Base-by-base conservation (phyloP, 2,888 invertebrate species). In the Dryocosmus kuriphilus region DNA sequence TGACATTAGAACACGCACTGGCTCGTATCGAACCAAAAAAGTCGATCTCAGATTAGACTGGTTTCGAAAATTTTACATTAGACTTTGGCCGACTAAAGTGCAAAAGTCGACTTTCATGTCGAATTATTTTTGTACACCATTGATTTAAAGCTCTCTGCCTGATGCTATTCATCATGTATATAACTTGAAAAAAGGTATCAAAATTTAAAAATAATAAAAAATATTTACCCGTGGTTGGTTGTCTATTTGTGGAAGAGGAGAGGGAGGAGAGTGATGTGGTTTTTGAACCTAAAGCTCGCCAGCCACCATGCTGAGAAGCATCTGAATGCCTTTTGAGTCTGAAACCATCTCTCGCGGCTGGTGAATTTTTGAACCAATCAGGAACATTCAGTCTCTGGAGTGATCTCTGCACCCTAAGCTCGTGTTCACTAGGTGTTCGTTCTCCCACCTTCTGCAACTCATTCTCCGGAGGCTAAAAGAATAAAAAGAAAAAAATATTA, bases 341-440 rank as follows among this genome's bases (percentile, higher is more conserved):
- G 92, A 96, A 97, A 77, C 96, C 96, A 92, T 96, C 95, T 80
- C 95, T 94, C 32, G 96, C 95, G 75, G 96, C 94, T 83, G 95
- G 94, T 73, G 95, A 95, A 90, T 95, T 95, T 91, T 95, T 95
- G 93, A 95, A 98, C 98, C 98, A 98, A 92, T 98, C 98, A 81
- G 98, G 98, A 83, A 98, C 96, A 93, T 98, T 97, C 87, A 98
- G 95, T 90, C 97, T 97, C 92, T 98, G 98, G 89, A 98, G 93
- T 75, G 98, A 98, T 87, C 97, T 95, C 92, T 98, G 97, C 81
- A 98, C 97, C 85, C 98, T 95, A 84, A 98, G 93, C 92, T 98
- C 98, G 93, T 98, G 98, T 93, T 98, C 98, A 82, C 98, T 98
- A 90, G 98, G 95, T 90, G 96, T 95, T 81, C 96, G 94, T 90